phyloP scores from a whole-genome alignment of 2,797 vertebrate species.

The Gallinago solitaria region DNA sequence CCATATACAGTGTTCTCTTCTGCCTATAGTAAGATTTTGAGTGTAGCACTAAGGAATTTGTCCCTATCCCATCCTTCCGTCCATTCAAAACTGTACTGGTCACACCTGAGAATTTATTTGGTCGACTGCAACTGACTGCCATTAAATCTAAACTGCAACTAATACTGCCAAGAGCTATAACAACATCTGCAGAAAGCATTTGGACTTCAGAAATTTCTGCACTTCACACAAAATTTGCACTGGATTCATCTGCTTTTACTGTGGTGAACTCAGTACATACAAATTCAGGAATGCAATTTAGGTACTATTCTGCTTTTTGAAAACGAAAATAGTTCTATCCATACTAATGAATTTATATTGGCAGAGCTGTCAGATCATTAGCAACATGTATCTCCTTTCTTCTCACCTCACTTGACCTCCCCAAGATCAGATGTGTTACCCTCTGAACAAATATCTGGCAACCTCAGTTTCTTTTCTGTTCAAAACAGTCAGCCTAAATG shows the following conservation, averaged over 20 bases:
- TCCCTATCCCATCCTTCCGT: background rate
- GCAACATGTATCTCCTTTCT: background rate
- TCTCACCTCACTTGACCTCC: background rate
- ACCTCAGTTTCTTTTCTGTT: background rate
- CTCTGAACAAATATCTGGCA: background rate
- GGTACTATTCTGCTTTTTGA: background rate
- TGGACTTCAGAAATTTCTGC: background rate
- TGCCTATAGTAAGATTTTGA: background rate
- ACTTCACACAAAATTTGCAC: background rate
- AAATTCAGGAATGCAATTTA: background rate
- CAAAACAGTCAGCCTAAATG: background rate
- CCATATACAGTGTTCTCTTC: background rate
- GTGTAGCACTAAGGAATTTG: background rate
- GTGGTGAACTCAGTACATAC: background rate
- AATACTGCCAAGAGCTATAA: background rate
- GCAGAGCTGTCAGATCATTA: background rate
- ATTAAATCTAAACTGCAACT: background rate
- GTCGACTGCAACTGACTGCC: fast-evolving
- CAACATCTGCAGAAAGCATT: background rate
- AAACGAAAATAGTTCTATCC: background rate
- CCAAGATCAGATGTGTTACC: background rate
- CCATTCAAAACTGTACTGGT: background rate
- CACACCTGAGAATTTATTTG: fast-evolving
- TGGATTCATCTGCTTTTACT: background rate
- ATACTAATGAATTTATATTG: background rate